Percentiles rank a stretch among this genome's conserved stretches.
phyloP scores from a whole-genome alignment of 92 coral and sea anemone genomes.

The Paragorgia papillata region DNA sequence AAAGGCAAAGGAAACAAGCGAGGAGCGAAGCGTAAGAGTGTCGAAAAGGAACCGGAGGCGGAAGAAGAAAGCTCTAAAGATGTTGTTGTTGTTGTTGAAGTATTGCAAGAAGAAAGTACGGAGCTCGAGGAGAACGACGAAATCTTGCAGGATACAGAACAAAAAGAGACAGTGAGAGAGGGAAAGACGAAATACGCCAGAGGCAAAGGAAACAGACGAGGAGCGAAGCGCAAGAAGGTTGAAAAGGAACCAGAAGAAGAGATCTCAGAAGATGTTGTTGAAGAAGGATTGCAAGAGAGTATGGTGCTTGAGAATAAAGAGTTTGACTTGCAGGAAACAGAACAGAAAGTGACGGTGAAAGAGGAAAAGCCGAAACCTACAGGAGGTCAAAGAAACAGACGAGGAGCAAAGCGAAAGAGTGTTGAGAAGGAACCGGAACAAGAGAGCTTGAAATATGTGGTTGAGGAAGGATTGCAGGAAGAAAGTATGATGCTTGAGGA shows the following conservation, averaged over 20 bases:
- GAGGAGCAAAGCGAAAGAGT: not conserved
- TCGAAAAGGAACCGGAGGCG: too few relatives aligned
- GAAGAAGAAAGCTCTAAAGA: too few relatives aligned
- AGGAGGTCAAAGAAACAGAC: not conserved
- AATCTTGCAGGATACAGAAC: too few relatives aligned
- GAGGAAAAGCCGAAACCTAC: not conserved
- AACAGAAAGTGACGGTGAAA: not conserved
- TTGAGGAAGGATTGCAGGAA: not conserved
- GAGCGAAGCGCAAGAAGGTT: not conserved
- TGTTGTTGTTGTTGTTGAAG: too few relatives aligned
- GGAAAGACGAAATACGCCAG: too few relatives aligned
- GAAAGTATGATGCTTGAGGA: not conserved
- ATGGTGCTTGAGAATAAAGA: too few relatives aligned
- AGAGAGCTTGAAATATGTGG: not conserved
- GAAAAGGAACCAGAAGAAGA: not conserved
- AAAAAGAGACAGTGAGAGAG: too few relatives aligned
- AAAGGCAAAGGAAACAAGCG: too few relatives aligned
- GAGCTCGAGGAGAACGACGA: not conserved
- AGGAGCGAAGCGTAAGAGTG: too few relatives aligned
- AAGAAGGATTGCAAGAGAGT: not conserved
- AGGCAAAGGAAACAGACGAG: not conserved
- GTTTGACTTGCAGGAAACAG: conserved; percentile 16
- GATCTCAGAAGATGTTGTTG: conserved; percentile 9
- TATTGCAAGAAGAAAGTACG: not conserved
- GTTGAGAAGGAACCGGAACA: conserved; percentile 4